Percentiles rank a stretch among this genome's conserved stretches.
These are phyloP conservation scores for Hippocampus zosterae DNA, from an alignment of 2,113 vertebrate species.

Conservation along the genomic window DNA sequence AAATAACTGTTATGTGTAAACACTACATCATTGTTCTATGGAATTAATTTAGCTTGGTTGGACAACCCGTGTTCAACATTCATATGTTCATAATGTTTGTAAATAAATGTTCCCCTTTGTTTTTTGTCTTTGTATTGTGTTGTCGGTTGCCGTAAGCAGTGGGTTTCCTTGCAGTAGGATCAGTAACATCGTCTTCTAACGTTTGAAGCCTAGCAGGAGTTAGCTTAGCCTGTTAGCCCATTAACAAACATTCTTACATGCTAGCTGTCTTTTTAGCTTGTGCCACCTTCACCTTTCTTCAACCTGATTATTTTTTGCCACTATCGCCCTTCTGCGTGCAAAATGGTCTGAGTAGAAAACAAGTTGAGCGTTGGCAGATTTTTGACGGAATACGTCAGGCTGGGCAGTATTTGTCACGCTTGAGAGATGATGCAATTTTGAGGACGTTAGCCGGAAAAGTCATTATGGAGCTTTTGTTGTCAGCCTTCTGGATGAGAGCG, in stretches of 20 bases:
- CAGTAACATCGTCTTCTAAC: too few relatives aligned
- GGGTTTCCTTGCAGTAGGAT: too few relatives aligned
- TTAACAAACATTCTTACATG: not conserved
- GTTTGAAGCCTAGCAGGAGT: too few relatives aligned
- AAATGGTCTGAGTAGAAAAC: not conserved
- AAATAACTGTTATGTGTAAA: too few relatives aligned
- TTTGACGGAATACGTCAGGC: not conserved
- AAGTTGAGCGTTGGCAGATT: not conserved
- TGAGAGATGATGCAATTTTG: not conserved
- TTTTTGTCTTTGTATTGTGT: too few relatives aligned
- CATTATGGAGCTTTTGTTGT: conserved; percentile 1
- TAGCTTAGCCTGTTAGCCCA: too few relatives aligned
- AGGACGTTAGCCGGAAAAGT: conserved; percentile 1
- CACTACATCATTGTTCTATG: too few relatives aligned
- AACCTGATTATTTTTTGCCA: not conserved
- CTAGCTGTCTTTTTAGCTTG: not conserved
- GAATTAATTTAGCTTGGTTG: too few relatives aligned
- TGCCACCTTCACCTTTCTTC: conserved; percentile 12
- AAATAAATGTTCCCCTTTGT: too few relatives aligned
- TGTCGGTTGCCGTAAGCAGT: too few relatives aligned
- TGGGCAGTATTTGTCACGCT: not conserved
- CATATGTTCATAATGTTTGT: too few relatives aligned
- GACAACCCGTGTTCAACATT: too few relatives aligned
- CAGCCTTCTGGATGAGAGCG: not conserved
- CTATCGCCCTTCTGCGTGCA: not conserved